Evolutionary conservation across 1,140 invertebrate genomes (phyloP), one percentile per base, ranked within the genome.

Genomic region (Pygmarrhopalites habei): DNA sequence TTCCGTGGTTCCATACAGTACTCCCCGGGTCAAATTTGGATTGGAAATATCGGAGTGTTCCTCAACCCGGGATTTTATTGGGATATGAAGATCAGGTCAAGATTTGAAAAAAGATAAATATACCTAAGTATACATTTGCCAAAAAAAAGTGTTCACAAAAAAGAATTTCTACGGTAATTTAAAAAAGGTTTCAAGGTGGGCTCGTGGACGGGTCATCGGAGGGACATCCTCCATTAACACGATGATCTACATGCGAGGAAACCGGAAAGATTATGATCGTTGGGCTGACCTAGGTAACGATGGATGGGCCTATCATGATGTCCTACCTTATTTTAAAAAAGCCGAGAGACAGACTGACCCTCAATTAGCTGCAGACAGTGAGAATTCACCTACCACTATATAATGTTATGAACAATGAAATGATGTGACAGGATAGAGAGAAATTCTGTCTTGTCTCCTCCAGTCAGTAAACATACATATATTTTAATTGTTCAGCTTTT

Each of bases 11-110:
- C 0, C 92, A 90, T 19, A 75, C 92, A 2, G 92, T 90, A 72
- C 78, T 95, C 47, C 91, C 94, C 74, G 89, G 90, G 65, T 93
- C 90, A 71, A 88, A 89, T 77, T 69, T 92, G 66, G 92, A 96
- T 76, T 97, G 93, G 94, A 87, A 90, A 72, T 95, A 93, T 75
- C 82, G 86, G 79, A 80, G 79, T 19, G 76, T 75, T 23, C 77
- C 79, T 7, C 81, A 82, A 65, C 23, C 60, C 2, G 53, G 52
- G 1, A 61, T 64, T 28, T 47, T 68, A 15, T 44, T 66, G 7
- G 61, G 58, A 4, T 71, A 68, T 60, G 60, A 66, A 17, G 55
- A 67, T 25, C 70, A 60, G 61, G 68, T 41, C 59, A 59, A n/a
- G n/a, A n/a, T n/a, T n/a, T n/a, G n/a, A n/a, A n/a, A n/a, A n/a